Conservation (phyloP, 2,113 vertebrate species). For the Myiozetetes cayanensis region DNA sequence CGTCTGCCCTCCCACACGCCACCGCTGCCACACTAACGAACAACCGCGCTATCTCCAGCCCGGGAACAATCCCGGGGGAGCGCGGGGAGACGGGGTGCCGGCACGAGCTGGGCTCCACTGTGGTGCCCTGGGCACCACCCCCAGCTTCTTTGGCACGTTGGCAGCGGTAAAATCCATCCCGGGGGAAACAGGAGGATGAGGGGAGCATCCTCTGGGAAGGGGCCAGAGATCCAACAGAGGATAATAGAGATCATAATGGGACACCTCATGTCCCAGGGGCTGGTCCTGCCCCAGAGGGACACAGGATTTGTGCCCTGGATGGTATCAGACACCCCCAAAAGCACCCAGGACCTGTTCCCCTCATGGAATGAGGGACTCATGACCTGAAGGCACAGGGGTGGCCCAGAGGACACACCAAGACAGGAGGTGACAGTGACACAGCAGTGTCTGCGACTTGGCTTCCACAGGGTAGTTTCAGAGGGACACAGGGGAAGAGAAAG, state of each 20-base stretch:
- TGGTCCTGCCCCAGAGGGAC: neutral
- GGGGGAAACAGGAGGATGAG: neutral
- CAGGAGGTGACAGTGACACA: neutral
- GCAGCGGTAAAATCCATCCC: neutral
- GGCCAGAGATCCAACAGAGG: neutral
- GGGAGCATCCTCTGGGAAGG: neutral
- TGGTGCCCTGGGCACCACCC: neutral
- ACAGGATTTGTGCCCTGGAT: neutral
- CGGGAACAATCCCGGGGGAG: neutral
- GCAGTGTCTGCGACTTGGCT: neutral
- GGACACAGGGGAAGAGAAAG: rapidly evolving
- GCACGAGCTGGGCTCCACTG: neutral
- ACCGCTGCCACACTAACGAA: slow-evolving; percentile 17
- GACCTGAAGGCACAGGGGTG: neutral
- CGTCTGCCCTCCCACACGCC: slow-evolving; percentile 71
- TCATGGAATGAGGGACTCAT: neutral
- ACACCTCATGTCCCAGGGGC: neutral
- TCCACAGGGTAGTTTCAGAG: rapidly evolving
- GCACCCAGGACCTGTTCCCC: neutral
- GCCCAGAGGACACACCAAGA: neutral
- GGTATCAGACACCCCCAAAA: neutral
- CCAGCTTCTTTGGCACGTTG: neutral
- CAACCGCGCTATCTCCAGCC: neutral
- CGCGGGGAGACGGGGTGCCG: neutral
- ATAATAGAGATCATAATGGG: too few relatives aligned